Evolutionary conservation across 2,888 invertebrate species (phyloP).

Genomic region (Griposia aprilina): DNA sequence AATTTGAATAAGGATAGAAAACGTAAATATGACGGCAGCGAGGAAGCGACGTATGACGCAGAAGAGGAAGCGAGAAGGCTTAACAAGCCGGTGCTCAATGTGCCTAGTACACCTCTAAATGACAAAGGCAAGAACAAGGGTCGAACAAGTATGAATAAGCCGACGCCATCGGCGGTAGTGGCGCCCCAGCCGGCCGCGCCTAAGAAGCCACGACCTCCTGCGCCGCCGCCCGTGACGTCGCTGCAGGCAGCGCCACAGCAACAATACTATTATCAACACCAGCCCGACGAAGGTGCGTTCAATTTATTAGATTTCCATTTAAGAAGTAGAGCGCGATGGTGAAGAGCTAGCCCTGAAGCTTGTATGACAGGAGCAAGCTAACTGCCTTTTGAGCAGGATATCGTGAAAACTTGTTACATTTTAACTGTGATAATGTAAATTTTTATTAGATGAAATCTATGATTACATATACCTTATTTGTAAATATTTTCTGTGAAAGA

Average conservation of each 20-base stretch:
- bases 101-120: slow-evolving; percentile 87
- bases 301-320: slow-evolving; percentile 91
- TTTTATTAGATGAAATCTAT: slow-evolving; percentile 89
- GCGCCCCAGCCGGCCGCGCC: slow-evolving; percentile 87
- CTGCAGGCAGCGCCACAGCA: slow-evolving; percentile 87
- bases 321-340: slow-evolving; percentile 91
- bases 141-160: slow-evolving; percentile 79
- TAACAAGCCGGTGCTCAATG: slow-evolving; percentile 89
- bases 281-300: slow-evolving; percentile 91
- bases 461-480: slow-evolving; percentile 80
- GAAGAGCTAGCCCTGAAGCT: slow-evolving; percentile 91
- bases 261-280: slow-evolving; percentile 90
- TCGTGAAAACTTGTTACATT: slow-evolving; percentile 90
- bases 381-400: slow-evolving; percentile 84
- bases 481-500: slow-evolving; percentile 86
- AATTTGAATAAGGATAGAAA: slow-evolving; percentile 93
- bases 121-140: slow-evolving; percentile 87
- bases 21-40: slow-evolving; percentile 92
- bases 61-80: slow-evolving; percentile 88
- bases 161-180: slow-evolving; percentile 84
- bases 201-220: slow-evolving; percentile 87
- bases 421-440: slow-evolving; percentile 90
- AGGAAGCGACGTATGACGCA: slow-evolving; percentile 92
- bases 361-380: slow-evolving; percentile 91
- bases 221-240: slow-evolving; percentile 85